phyloP scores from a whole-genome alignment of 2,888 invertebrate genomes.

The Dryobotodes eremita region DNA sequence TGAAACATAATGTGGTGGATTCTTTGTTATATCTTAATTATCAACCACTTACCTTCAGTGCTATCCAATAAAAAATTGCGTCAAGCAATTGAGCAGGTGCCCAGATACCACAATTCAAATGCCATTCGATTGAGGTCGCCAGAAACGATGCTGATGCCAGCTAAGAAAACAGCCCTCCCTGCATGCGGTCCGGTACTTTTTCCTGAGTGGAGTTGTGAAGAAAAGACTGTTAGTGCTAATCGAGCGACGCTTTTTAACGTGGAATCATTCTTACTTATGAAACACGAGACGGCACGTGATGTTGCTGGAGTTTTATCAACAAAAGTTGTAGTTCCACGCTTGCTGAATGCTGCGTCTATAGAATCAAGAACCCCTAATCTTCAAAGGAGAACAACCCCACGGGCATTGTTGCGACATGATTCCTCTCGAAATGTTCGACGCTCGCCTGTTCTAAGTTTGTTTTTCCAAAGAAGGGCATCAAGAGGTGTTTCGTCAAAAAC shows the following conservation, averaged over 20 bases:
- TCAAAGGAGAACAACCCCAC: not conserved
- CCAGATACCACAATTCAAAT: not conserved
- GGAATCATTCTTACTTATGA: not conserved
- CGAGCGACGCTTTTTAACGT: not conserved
- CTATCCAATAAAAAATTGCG: not conserved
- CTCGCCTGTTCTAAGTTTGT: not conserved
- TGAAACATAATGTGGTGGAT: conserved; percentile 28
- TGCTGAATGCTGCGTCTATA: not conserved
- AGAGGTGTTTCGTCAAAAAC: not conserved
- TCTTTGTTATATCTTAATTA: conserved; percentile 28
- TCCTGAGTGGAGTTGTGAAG: not conserved
- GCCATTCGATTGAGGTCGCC: not conserved
- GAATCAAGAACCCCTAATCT: not conserved
- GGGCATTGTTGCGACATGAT: not conserved
- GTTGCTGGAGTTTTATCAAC: not conserved
- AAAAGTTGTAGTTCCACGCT: not conserved
- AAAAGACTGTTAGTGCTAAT: not conserved
- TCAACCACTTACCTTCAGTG: conserved; percentile 19
- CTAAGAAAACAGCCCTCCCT: not conserved
- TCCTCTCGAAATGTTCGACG: not conserved
- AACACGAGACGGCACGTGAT: not conserved
- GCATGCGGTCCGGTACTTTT: not conserved
- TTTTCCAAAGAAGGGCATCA: not conserved
- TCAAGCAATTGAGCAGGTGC: not conserved
- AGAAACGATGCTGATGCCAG: not conserved